Evolutionary conservation across 1,140 invertebrate species (phyloP).

Genomic region (Delia radicum): DNA sequence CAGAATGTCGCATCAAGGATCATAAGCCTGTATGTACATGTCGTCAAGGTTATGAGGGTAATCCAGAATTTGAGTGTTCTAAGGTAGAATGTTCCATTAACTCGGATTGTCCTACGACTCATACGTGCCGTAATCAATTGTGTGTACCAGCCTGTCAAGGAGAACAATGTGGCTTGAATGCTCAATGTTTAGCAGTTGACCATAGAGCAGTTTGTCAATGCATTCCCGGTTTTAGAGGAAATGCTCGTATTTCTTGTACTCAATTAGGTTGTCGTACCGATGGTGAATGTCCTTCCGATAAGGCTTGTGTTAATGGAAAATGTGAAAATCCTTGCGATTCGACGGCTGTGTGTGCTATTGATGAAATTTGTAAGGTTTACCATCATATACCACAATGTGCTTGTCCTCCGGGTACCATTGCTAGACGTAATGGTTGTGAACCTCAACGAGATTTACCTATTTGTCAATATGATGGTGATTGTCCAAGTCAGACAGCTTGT

Average conservation of each 20-base stretch:
- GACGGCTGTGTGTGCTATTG: slow-evolving; percentile 66
- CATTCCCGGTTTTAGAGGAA: slow-evolving; percentile 75
- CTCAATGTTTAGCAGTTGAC: slow-evolving; percentile 74
- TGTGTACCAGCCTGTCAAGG: slow-evolving; percentile 77
- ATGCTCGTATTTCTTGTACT: slow-evolving; percentile 75
- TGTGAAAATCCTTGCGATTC: slow-evolving; percentile 75
- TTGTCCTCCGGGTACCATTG: slow-evolving; percentile 75
- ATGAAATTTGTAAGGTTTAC: slow-evolving; percentile 73
- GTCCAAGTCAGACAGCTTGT: slow-evolving; percentile 79
- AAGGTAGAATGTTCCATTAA: slow-evolving; percentile 73
- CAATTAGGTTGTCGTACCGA: slow-evolving; percentile 75
- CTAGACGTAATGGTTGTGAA: slow-evolving; percentile 69
- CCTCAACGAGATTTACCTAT: slow-evolving; percentile 60
- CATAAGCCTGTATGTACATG: slow-evolving; percentile 85
- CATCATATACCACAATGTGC: slow-evolving; percentile 75
- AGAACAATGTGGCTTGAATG: slow-evolving; percentile 70
- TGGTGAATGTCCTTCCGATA: slow-evolving; percentile 71
- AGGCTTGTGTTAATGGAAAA: slow-evolving; percentile 76
- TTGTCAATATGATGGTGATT: slow-evolving; percentile 78
- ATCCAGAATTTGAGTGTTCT: slow-evolving; percentile 73
- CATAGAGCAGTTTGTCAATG: slow-evolving; percentile 77
- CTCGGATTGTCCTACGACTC: slow-evolving; percentile 72
- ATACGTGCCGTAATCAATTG: slow-evolving; percentile 74
- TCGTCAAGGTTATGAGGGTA: slow-evolving; percentile 75
- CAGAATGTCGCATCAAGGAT: slow-evolving; percentile 76